Percentiles rank a stretch among this genome's conserved stretches.
These are phyloP conservation scores for Anoura caudifer DNA, from an alignment of 2,113 vertebrate genomes.

Conservation along the genomic window DNA sequence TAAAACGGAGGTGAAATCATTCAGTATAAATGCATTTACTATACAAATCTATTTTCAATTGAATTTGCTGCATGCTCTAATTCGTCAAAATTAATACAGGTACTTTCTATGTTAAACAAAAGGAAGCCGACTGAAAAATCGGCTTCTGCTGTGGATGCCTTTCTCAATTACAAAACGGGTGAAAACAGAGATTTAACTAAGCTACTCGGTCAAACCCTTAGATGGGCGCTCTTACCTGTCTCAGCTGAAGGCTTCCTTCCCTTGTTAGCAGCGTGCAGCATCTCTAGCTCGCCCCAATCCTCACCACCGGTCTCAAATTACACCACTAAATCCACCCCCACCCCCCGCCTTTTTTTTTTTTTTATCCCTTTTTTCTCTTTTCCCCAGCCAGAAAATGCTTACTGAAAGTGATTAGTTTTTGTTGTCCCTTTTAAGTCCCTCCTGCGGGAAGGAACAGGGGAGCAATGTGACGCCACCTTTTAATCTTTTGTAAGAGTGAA, in stretches of 20 bases:
- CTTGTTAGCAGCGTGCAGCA: slow-evolving; percentile 95
- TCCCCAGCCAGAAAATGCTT: slow-evolving; percentile 79
- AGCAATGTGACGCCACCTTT: slow-evolving; percentile 86
- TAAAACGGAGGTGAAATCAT: slow-evolving; percentile 53
- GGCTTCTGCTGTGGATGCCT: slow-evolving; percentile 77
- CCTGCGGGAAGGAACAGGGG: slow-evolving; percentile 82
- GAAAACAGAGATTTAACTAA: slow-evolving; percentile 76
- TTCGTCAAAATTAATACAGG: slow-evolving; percentile 78
- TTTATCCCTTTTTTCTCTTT: background rate
- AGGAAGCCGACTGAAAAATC: slow-evolving; percentile 77
- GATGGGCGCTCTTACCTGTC: slow-evolving; percentile 91
- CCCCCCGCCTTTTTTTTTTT: slow-evolving; percentile 30
- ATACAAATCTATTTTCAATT: slow-evolving; percentile 77
- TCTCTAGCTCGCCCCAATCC: slow-evolving; percentile 87
- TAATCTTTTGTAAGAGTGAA: slow-evolving; percentile 86
- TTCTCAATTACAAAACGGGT: slow-evolving; percentile 73
- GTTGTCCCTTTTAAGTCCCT: slow-evolving; percentile 88
- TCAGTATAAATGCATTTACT: slow-evolving; percentile 67
- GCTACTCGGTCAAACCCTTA: slow-evolving; percentile 71
- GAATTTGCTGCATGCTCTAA: slow-evolving; percentile 75
- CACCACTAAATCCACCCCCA: slow-evolving; percentile 78
- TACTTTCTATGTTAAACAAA: slow-evolving; percentile 84
- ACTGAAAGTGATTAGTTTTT: slow-evolving; percentile 84
- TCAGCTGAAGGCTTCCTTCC: slow-evolving; percentile 95
- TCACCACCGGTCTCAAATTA: slow-evolving; percentile 84